A percentile compares a stretch with the other conserved stretches of the same genome.
These are phyloP conservation scores for Calypte anna DNA, from an alignment of 2,113 vertebrate species.

Conservation along the genomic window DNA sequence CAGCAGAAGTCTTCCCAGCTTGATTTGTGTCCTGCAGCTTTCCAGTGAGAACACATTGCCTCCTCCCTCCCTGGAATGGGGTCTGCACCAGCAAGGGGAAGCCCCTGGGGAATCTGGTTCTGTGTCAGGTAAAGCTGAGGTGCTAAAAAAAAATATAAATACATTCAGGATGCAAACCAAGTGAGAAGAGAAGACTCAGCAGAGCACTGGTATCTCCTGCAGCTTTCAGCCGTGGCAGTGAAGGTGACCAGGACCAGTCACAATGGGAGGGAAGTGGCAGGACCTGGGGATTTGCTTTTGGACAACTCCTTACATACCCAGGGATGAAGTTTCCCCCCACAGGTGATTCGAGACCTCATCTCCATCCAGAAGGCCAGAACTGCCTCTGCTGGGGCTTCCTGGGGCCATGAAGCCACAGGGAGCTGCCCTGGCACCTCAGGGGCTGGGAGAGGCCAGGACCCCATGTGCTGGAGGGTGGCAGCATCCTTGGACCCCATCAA, in stretches of 20 bases:
- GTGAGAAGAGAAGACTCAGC: not conserved
- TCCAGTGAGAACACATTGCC: not conserved
- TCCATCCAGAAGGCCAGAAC: not conserved
- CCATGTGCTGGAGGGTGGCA: not conserved
- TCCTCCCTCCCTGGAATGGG: fast-evolving
- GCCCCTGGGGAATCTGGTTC: not conserved
- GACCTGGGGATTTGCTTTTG: not conserved
- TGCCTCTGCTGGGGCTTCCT: too few relatives aligned
- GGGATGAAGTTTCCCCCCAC: not conserved
- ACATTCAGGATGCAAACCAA: not conserved
- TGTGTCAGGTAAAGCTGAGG: not conserved
- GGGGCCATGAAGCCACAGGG: too few relatives aligned
- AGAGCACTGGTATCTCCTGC: constrained; percentile 10
- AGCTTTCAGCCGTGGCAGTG: constrained; percentile 29
- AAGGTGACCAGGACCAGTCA: constrained; percentile 43
- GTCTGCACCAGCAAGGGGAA: not conserved
- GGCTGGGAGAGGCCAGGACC: not conserved
- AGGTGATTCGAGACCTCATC: not conserved
- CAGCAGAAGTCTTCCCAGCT: not conserved
- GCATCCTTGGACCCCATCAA: constrained; percentile 13
- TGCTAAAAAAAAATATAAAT: not conserved
- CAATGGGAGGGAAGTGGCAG: constrained; percentile 22
- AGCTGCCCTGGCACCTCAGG: not conserved
- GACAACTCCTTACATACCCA: not conserved
- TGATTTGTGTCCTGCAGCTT: not conserved